Conservation (phyloP, 2,113 vertebrate species). For the Rhinogobius similis region DNA sequence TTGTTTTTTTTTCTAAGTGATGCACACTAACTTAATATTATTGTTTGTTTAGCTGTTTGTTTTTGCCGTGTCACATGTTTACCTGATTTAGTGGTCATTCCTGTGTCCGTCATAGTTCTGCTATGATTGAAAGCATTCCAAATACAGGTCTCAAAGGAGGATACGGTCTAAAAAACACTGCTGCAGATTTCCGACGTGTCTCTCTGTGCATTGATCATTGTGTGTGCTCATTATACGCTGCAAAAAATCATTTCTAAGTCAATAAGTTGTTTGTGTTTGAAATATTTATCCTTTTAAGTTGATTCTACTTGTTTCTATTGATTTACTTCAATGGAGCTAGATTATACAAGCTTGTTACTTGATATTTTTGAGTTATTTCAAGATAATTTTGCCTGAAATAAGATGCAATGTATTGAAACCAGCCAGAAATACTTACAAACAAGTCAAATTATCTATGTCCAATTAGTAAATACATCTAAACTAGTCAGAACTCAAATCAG, state of each 20-base stretch:
- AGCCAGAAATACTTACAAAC: neutral
- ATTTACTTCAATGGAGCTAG: no score
- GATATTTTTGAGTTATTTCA: neutral
- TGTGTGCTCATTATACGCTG: slow-evolving; percentile 46
- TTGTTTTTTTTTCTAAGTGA: slow-evolving; percentile 47
- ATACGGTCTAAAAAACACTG: slow-evolving; percentile 7
- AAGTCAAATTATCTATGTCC: neutral
- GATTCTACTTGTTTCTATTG: neutral
- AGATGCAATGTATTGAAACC: neutral
- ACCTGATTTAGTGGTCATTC: slow-evolving; percentile 57
- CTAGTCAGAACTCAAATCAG: neutral
- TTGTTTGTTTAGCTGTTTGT: slow-evolving; percentile 26
- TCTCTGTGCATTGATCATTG: slow-evolving; percentile 43
- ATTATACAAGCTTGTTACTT: neutral
- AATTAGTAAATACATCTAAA: neutral
- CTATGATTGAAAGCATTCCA: slow-evolving; percentile 43
- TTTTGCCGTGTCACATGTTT: slow-evolving; percentile 62
- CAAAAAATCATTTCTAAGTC: neutral
- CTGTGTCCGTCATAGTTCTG: slow-evolving; percentile 46
- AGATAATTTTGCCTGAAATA: neutral
- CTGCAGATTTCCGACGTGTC: slow-evolving; percentile 21
- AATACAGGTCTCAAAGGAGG: slow-evolving; percentile 43
- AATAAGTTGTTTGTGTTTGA: neutral
- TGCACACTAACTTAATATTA: slow-evolving; percentile 38
- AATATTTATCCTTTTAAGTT: neutral